Conservation (phyloP, 2,797 vertebrate species). For the Caiman crocodilus region DNA sequence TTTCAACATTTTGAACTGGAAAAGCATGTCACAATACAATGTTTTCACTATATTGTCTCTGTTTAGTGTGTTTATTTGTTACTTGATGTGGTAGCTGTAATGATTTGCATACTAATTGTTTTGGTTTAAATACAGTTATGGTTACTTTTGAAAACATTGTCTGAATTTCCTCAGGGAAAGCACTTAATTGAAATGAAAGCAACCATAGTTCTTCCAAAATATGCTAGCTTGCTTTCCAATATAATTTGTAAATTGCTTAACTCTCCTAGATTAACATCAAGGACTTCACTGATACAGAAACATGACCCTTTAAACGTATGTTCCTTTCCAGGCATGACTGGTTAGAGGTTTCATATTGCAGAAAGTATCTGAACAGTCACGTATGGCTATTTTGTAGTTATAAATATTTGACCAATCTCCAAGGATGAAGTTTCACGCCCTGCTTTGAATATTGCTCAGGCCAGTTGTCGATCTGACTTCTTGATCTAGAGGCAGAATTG, state of each 20-base stretch:
- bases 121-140: not conserved
- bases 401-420: constrained; percentile 84
- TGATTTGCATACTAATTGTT: constrained; percentile 35
- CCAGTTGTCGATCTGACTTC: constrained; percentile 77
- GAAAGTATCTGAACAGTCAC: constrained; percentile 77
- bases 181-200: constrained; percentile 44
- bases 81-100: constrained; percentile 36
- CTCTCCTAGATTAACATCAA: constrained; percentile 71
- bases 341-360: constrained; percentile 86
- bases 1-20: constrained; percentile 83
- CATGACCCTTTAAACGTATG: constrained; percentile 65
- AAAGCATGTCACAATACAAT: constrained; percentile 85
- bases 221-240: constrained; percentile 68
- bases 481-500: constrained; percentile 66
- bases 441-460: constrained; percentile 78
- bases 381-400: constrained; percentile 83
- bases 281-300: constrained; percentile 58
- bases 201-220: constrained; percentile 59
- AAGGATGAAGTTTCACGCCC: constrained; percentile 82
- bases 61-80: constrained; percentile 81
- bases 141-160: constrained; percentile 43
- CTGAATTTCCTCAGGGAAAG: constrained; percentile 62
- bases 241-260: constrained; percentile 75
- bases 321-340: constrained; percentile 75
- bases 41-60: constrained; percentile 79